Evolutionary conservation across 2,797 vertebrate genomes (phyloP), one percentile per base, ranked within the genome.

Genomic region (Rhabdophis nuchalis): DNA sequence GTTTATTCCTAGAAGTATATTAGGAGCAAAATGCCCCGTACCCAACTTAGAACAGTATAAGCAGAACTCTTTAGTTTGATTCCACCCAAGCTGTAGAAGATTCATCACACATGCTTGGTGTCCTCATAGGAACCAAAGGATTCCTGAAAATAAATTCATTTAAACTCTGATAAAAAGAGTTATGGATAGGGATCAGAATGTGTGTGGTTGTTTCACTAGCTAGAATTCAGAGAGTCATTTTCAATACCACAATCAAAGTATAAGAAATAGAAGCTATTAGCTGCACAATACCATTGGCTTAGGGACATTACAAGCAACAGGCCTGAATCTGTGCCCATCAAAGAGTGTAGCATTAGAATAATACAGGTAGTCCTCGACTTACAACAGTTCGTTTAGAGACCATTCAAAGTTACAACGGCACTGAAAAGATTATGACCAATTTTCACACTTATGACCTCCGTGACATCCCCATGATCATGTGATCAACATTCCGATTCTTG

Each of bases 1-100:
- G 46, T 90, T 93, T 90, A 93, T 91, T 90, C 50, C 32, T 90
- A 85, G 57, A 60, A 89, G 32, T 54, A 52, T 52, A 54, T 86
- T 64, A 88, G n/a, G 60, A 88, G 56, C 72, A 91, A 93, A 93
- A 53, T 32, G 10, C n/a, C 23, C 46, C 8, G 27, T 61, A 60
- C 8, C 5, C 25, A 92, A n/a, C 29, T 77, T 90, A 41, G 52
- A 32, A 72, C n/a, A 36, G n/a, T 93, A 25, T 23, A 86, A 91
- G 25, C 16, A 53, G 53, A 46, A 53, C 14, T 57, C 54, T 52
- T 4, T 20, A 56, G 32, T 82, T 57, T 32, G 32, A 64, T 86
- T 77, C 50, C 86, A 32, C 41, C 86, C 88, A 36, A 92, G 18
- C 56, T 25, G 52, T 20, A 29, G 72, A 20, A 52, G 64, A 85